Evolutionary conservation across 2,888 invertebrate genomes (phyloP).

Genomic region (Trissolcus brochymenae): DNA sequence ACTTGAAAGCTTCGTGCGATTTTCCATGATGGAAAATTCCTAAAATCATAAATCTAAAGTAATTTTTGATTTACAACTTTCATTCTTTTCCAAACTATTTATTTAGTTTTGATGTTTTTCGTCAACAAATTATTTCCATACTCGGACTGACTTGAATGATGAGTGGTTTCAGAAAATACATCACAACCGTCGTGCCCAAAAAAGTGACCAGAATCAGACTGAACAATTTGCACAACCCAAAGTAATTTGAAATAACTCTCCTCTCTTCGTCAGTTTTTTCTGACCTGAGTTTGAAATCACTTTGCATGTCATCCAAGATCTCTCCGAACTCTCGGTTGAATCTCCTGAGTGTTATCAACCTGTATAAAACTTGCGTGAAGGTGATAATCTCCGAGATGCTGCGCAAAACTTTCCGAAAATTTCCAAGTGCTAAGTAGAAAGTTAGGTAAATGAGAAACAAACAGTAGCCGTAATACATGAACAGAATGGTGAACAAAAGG

Average conservation of each 20-base stretch:
- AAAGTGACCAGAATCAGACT: constrained; percentile 60
- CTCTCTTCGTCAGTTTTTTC: constrained; percentile 58
- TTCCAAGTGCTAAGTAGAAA: constrained; percentile 28
- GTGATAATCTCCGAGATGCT: constrained; percentile 64
- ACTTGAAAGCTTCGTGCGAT: not conserved
- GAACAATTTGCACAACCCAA: constrained; percentile 60
- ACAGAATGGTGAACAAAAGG: constrained; percentile 13
- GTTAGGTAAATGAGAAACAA: constrained; percentile 16
- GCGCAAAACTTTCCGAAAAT: constrained; percentile 52
- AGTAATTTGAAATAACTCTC: constrained; percentile 57
- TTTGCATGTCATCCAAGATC: constrained; percentile 57
- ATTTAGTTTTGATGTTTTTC: not conserved
- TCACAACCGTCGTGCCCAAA: constrained; percentile 61
- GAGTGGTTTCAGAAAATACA: constrained; percentile 64
- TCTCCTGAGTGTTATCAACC: constrained; percentile 60
- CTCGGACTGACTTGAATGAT: constrained; percentile 44
- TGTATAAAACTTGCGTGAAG: constrained; percentile 63
- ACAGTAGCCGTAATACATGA: constrained; percentile 23
- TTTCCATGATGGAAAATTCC: constrained; percentile 8
- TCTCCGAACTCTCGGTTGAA: constrained; percentile 61
- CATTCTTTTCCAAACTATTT: not conserved
- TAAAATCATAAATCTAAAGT: not conserved
- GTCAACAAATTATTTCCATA: constrained; percentile 4
- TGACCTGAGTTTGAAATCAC: constrained; percentile 56
- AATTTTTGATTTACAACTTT: not conserved